phyloP scores from a whole-genome alignment of 2,797 vertebrate genomes.

The Clamator glandarius region DNA sequence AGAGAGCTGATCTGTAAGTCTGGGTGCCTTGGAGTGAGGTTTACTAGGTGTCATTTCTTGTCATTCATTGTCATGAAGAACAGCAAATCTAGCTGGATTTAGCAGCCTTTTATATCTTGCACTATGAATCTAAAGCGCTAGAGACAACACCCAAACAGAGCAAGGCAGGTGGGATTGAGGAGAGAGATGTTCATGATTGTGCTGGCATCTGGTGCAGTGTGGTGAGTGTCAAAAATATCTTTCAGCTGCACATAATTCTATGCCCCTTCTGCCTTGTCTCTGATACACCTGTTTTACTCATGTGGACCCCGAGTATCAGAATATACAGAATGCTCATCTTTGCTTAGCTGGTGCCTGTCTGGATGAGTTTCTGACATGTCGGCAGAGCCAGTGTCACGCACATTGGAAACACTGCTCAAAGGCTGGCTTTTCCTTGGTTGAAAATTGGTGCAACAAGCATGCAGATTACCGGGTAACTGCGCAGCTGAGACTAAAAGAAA shows the following conservation, averaged over 20 bases:
- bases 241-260: not conserved
- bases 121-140: not conserved
- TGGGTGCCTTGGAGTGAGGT: not conserved
- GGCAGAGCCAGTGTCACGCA: accelerated
- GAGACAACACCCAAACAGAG: not conserved
- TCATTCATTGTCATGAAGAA: not conserved
- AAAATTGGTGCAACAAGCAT: not conserved
- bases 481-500: not conserved
- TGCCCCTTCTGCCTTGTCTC: not conserved
- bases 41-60: not conserved
- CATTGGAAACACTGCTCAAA: not conserved
- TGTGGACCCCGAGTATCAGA: not conserved
- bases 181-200: not conserved
- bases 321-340: not conserved
- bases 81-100: not conserved
- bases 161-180: not conserved
- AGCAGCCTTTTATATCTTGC: not conserved
- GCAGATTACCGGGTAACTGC: not conserved
- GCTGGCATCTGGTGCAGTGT: not conserved
- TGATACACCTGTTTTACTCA: not conserved
- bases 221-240: not conserved
- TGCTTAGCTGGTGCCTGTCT: not conserved
- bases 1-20: not conserved
- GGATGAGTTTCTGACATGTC: not conserved
- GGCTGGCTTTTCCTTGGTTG: not conserved